Evolutionary conservation across 2,113 vertebrate species (phyloP).

Genomic region (Pelobates fuscus): DNA sequence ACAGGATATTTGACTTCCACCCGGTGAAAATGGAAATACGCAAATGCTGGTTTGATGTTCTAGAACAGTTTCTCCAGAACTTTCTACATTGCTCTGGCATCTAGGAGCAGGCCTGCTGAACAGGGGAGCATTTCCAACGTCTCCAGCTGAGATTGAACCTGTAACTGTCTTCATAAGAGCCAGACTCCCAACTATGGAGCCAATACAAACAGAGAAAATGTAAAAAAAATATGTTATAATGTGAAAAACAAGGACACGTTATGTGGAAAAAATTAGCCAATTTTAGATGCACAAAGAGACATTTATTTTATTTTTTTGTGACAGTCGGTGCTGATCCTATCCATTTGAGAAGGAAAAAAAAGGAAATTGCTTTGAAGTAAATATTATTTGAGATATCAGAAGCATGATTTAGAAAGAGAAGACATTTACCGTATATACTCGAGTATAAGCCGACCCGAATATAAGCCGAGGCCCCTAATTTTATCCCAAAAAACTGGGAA

Average conservation of each 20-base stretch:
- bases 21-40: conserved; percentile 36
- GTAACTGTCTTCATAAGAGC: conserved; percentile 35
- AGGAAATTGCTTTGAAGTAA: background rate
- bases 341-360: background rate
- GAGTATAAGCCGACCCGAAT: no score
- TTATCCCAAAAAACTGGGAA: no score
- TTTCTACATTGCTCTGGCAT: conserved; percentile 24
- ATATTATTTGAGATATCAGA: background rate
- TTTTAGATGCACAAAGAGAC: conserved; percentile 40
- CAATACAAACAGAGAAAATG: conserved; percentile 36
- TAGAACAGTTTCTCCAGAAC: conserved; percentile 30
- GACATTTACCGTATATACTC: no score
- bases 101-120: conserved; percentile 22
- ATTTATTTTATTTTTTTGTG: conserved; percentile 9
- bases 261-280: conserved; percentile 22
- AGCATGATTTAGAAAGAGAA: background rate
- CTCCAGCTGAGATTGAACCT: conserved; percentile 43
- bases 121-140: conserved; percentile 31
- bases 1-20: conserved; percentile 46
- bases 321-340: background rate
- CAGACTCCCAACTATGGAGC: conserved; percentile 39
- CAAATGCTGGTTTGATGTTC: conserved; percentile 40
- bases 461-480: no score
- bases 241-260: conserved; percentile 42
- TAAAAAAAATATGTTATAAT: conserved; percentile 34